Percentiles rank a stretch among this genome's conserved stretches.
Evolutionary conservation across 2,888 invertebrate genomes (phyloP).

Genomic region (Parelbella ahira): DNA sequence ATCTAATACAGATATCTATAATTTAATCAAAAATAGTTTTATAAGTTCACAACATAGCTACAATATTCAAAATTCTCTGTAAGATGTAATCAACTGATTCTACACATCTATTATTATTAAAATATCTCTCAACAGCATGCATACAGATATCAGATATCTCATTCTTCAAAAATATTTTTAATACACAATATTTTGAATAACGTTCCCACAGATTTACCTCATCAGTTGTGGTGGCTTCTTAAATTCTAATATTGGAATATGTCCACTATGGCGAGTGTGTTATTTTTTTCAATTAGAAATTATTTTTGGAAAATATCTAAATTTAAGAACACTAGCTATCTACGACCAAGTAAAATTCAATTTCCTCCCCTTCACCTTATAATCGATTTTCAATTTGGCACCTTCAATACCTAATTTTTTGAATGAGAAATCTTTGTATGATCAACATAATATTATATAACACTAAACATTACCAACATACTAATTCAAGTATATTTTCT

Average conservation of each 20-base stretch:
- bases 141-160: conserved; percentile 18
- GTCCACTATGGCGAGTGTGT: conserved; percentile 10
- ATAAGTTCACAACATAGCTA: conserved; percentile 20
- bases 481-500: too few species aligned
- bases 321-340: conserved; percentile 40
- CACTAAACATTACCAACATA: too few species aligned
- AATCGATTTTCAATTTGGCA: conserved; percentile 47
- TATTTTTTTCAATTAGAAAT: conserved; percentile 1
- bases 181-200: conserved; percentile 13
- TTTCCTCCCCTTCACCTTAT: conserved; percentile 33
- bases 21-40: conserved; percentile 34
- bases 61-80: conserved; percentile 22
- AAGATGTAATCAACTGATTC: conserved; percentile 19
- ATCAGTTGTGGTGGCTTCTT: conserved; percentile 7
- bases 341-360: conserved; percentile 37
- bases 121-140: conserved; percentile 26
- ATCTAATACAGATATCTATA: conserved; percentile 22
- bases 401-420: too few species aligned
- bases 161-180: conserved; percentile 20
- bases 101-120: conserved; percentile 26
- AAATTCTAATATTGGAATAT: conserved; percentile 16
- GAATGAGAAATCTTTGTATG: too few species aligned
- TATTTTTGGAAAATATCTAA: conserved; percentile 27
- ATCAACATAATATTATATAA: too few species aligned
- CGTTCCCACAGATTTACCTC: conserved; percentile 1